Percentiles rank a stretch among this genome's conserved stretches.
Evolutionary conservation across 2,113 vertebrate genomes (phyloP).

Genomic region (Eolophus roseicapilla): DNA sequence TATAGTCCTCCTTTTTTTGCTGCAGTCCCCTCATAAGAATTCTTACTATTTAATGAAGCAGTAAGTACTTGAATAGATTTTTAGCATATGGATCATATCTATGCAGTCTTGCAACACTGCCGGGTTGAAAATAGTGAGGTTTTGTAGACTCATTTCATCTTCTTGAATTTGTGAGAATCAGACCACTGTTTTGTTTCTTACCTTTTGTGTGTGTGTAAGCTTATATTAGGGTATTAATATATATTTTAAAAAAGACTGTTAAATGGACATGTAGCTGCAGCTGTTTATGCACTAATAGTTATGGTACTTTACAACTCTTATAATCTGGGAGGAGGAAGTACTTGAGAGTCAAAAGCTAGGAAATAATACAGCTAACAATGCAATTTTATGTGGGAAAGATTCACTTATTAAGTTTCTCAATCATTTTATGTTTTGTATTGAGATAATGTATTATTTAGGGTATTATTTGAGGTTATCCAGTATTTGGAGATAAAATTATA

Average conservation of each 20-base stretch:
- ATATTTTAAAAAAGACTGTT: neutral
- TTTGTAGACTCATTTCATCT: neutral
- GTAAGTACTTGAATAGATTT: neutral
- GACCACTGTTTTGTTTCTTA: neutral
- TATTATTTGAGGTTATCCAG: neutral
- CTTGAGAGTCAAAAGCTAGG: conserved; percentile 38
- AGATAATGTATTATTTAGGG: neutral
- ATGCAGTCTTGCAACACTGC: neutral
- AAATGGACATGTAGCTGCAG: conserved; percentile 36
- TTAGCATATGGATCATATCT: neutral
- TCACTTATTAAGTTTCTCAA: neutral
- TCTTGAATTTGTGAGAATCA: neutral
- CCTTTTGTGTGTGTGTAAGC: neutral
- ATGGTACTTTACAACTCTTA: conserved; percentile 26
- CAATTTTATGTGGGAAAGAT: neutral
- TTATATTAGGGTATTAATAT: neutral
- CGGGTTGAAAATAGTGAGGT: neutral
- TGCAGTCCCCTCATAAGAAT: neutral
- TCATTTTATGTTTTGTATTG: neutral
- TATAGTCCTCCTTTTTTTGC: neutral
- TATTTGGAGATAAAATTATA: conserved; percentile 12
- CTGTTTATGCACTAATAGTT: conserved; percentile 35
- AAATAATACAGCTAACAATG: conserved; percentile 41
- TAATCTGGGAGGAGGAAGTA: conserved; percentile 22
- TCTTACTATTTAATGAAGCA: conserved; percentile 30